These are phyloP conservation scores for Polietes domitor DNA, from an alignment of 2,888 invertebrate species.

Conservation along the genomic window DNA sequence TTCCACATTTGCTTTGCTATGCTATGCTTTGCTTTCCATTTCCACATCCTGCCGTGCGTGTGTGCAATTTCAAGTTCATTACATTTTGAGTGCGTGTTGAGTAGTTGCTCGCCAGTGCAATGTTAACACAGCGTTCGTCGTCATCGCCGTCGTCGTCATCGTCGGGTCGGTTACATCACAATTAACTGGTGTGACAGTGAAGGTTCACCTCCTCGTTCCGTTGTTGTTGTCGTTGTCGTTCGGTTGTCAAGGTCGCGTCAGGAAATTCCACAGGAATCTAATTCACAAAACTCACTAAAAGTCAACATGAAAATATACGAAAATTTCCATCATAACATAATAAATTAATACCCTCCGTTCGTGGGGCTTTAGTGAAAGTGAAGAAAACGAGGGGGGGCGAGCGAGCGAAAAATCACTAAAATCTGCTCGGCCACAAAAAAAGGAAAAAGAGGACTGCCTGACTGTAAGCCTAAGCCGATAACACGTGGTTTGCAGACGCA, in stretches of 20 bases:
- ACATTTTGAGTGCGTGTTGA: conserved; percentile 44
- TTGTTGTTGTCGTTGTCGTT: neutral
- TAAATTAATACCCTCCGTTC: neutral
- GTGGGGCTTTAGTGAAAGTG: neutral
- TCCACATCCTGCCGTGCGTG: neutral
- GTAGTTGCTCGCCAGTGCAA: conserved; percentile 19
- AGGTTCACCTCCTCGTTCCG: neutral
- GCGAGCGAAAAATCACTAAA: neutral
- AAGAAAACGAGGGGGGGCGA: neutral
- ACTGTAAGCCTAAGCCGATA: conserved; percentile 34
- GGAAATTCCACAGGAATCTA: neutral
- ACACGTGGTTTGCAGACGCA: conserved; percentile 64
- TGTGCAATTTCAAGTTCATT: conserved; percentile 59
- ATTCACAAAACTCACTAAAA: neutral
- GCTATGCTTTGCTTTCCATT: conserved; percentile 1
- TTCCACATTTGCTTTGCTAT: neutral
- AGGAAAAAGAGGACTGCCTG: neutral
- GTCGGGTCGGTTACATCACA: conserved; percentile 56
- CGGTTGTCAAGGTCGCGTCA: neutral
- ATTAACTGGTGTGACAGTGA: conserved; percentile 28
- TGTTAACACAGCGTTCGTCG: neutral
- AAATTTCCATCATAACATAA: neutral
- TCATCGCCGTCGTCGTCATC: neutral
- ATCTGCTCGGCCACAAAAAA: neutral
- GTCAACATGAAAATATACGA: neutral